A percentile compares a stretch with the other conserved stretches of the same genome.
Evolutionary conservation across 2,888 invertebrate genomes (phyloP).

Genomic region (Acrocera orbiculus): DNA sequence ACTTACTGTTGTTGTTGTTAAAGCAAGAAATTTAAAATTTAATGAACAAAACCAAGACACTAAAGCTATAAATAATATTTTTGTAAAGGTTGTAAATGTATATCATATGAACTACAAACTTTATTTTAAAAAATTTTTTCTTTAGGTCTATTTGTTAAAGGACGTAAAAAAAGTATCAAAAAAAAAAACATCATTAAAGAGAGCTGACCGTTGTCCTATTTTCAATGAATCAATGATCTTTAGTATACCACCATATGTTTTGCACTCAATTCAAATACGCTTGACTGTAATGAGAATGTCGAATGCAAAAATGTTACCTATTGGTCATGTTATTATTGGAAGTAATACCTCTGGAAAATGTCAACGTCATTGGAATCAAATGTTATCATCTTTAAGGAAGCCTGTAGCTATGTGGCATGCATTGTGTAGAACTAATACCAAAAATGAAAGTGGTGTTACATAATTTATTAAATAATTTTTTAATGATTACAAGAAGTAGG

Average conservation of each 20-base stretch:
- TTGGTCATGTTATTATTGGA: constrained; percentile 67
- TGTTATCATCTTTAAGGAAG: constrained; percentile 60
- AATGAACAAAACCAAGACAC: constrained; percentile 15
- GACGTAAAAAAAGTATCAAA: constrained; percentile 66
- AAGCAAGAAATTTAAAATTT: constrained; percentile 54
- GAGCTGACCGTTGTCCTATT: constrained; percentile 55
- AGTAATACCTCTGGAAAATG: constrained; percentile 53
- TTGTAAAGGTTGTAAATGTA: constrained; percentile 45
- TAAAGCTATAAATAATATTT: constrained; percentile 41
- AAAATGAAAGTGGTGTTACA: constrained; percentile 5
- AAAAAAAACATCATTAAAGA: constrained; percentile 60
- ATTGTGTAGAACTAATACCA: constrained; percentile 32
- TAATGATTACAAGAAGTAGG: too few relatives aligned
- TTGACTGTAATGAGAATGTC: constrained; percentile 39
- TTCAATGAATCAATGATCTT: constrained; percentile 77
- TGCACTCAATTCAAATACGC: constrained; percentile 55
- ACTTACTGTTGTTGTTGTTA: constrained; percentile 43
- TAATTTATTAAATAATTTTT: constrained; percentile 3
- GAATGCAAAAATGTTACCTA: constrained; percentile 39
- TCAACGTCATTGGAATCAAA: constrained; percentile 66
- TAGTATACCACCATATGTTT: constrained; percentile 52
- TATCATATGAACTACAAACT: neutral
- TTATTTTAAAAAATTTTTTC: constrained; percentile 4
- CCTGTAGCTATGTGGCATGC: constrained; percentile 77
- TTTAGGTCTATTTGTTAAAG: constrained; percentile 56